Evolutionary conservation across 2,888 invertebrate species (phyloP).

Genomic region (Norana najaformis): DNA sequence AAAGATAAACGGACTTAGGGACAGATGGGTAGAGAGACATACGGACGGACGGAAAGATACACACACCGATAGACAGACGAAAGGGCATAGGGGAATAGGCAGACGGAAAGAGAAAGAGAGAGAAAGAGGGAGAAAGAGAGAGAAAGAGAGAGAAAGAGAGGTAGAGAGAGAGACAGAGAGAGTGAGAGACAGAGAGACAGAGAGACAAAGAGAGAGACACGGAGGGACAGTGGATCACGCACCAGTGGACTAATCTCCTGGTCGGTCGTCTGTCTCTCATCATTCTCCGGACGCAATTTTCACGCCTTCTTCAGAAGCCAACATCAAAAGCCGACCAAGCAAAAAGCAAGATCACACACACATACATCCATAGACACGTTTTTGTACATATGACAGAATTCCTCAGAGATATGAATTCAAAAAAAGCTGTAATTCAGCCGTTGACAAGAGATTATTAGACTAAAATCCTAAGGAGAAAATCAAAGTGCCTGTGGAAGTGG

Average conservation of each 20-base stretch:
- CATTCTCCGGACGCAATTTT: slow-evolving; percentile 13
- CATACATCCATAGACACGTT: not conserved
- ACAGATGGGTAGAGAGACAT: not conserved
- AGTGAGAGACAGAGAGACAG: not conserved
- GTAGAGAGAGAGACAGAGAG: not conserved
- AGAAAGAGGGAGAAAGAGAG: not conserved
- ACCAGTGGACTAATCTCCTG: not conserved
- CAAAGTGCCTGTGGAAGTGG: too few relatives aligned
- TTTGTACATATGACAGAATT: too few relatives aligned
- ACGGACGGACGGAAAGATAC: not conserved
- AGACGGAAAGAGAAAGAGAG: not conserved
- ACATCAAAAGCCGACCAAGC: not conserved
- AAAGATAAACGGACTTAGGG: not conserved
- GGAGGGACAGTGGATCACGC: not conserved
- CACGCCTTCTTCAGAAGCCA: not conserved
- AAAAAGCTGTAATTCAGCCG: too few relatives aligned
- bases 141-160: not conserved
- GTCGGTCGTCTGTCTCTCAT: not conserved
- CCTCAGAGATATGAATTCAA: too few relatives aligned
- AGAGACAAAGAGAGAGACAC: not conserved
- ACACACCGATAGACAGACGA: not conserved
- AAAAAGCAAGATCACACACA: not conserved
- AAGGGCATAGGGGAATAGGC: not conserved
- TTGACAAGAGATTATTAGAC: too few relatives aligned
- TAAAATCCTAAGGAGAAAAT: too few relatives aligned